A percentile compares a stretch with the other conserved stretches of the same genome.
Conservation (phyloP, 2,888 invertebrate species). For the Eupithecia subfuscata region DNA sequence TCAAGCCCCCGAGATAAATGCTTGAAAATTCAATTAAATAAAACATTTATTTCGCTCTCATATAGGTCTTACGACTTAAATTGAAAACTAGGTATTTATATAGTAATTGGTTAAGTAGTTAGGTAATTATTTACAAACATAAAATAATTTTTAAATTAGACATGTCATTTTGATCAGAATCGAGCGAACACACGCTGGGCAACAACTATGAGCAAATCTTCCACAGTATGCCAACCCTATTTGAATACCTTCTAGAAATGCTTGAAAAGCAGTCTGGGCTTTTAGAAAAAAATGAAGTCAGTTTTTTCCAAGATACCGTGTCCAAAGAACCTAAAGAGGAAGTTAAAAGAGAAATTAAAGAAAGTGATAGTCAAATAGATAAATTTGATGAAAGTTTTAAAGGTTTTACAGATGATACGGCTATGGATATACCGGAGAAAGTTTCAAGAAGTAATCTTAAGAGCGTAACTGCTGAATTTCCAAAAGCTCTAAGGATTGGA, state of each 20-base stretch:
- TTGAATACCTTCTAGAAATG: constrained; percentile 60
- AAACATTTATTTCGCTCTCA: no score
- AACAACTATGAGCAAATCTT: constrained; percentile 60
- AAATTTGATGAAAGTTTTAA: neutral
- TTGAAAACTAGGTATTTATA: no score
- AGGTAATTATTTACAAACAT: neutral
- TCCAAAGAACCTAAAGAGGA: constrained; percentile 23
- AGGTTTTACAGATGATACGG: constrained; percentile 37
- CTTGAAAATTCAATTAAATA: neutral
- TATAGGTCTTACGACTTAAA: no score
- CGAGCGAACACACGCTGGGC: constrained; percentile 24
- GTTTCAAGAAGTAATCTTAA: neutral
- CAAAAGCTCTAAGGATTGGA: neutral
- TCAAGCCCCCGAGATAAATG: neutral
- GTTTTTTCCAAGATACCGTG: constrained; percentile 46
- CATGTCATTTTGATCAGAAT: neutral
- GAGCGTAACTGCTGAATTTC: neutral
- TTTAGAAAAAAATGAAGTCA: constrained; percentile 58
- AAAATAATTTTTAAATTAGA: neutral
- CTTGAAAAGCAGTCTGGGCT: constrained; percentile 62
- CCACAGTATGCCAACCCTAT: constrained; percentile 59
- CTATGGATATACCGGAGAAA: constrained; percentile 47
- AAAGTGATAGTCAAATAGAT: neutral
- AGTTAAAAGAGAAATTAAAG: constrained; percentile 17
- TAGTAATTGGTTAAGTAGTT: no score